These are phyloP conservation scores for Melanchra persicariae DNA, from an alignment of 2,888 invertebrate genomes.

Conservation along the genomic window DNA sequence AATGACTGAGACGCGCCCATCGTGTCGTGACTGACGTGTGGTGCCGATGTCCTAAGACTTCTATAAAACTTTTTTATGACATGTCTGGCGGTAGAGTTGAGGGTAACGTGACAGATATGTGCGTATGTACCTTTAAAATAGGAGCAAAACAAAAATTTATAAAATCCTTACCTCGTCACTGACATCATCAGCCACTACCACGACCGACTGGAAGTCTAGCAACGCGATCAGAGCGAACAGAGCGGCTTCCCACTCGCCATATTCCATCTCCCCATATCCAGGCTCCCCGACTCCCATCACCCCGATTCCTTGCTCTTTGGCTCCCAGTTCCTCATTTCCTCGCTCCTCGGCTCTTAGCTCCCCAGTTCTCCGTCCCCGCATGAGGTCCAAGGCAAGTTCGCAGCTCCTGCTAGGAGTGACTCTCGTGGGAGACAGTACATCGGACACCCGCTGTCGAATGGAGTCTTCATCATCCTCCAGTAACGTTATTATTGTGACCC, in stretches of 20 bases:
- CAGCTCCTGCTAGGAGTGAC: slow-evolving; percentile 35
- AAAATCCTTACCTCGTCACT: slow-evolving; percentile 77
- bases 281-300: not conserved
- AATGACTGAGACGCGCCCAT: no score
- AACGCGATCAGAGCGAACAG: slow-evolving; percentile 75
- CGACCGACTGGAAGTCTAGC: slow-evolving; percentile 79
- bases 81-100: no score
- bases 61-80: no score
- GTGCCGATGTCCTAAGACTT: no score
- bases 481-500: slow-evolving; percentile 84
- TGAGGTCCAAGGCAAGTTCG: not conserved
- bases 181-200: slow-evolving; percentile 75
- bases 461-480: slow-evolving; percentile 89
- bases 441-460: slow-evolving; percentile 77
- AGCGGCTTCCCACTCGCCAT: slow-evolving; percentile 21
- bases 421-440: slow-evolving; percentile 46
- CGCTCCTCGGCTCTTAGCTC: slow-evolving; percentile 12
- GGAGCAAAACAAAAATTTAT: no score
- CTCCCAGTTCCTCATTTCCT: not conserved
- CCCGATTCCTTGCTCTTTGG: not conserved
- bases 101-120: no score
- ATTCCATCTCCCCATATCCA: not conserved
- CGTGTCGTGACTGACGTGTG: no score
- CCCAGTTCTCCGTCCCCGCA: slow-evolving; percentile 15
- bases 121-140: no score